Evolutionary conservation across 2,797 vertebrate genomes (phyloP).

Genomic region (Hirundo rustica): DNA sequence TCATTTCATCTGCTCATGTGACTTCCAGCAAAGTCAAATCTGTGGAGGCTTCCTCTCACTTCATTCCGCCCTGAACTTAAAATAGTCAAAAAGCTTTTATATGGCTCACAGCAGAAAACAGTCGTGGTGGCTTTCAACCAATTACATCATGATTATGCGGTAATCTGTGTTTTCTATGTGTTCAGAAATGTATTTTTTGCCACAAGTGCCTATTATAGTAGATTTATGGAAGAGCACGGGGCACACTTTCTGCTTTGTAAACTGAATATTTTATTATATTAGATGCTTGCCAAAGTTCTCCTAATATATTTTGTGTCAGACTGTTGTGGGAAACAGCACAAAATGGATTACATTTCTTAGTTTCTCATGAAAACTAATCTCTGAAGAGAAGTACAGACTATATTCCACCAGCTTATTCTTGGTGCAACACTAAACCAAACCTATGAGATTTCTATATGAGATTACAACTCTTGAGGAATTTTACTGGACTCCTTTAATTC

Average conservation of each 20-base stretch:
- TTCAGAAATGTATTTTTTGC: conserved; percentile 36
- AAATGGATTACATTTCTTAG: conserved; percentile 11
- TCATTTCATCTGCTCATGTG: conserved; percentile 63
- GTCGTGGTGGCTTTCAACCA: conserved; percentile 46
- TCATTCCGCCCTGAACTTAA: conserved; percentile 47
- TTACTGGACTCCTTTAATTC: background rate
- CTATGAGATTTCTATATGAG: background rate
- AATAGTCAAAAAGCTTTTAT: conserved; percentile 42
- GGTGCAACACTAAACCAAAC: background rate
- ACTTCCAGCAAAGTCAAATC: conserved; percentile 67
- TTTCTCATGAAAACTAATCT: conserved; percentile 39
- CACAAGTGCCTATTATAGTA: conserved; percentile 23
- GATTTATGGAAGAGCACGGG: conserved; percentile 33
- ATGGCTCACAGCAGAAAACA: conserved; percentile 40
- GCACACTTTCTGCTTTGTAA: conserved; percentile 43
- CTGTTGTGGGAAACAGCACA: conserved; percentile 27
- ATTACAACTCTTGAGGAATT: background rate
- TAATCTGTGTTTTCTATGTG: conserved; percentile 56
- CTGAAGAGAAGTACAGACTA: background rate
- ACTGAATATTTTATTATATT: conserved; percentile 49
- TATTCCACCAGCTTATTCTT: background rate
- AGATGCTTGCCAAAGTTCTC: conserved; percentile 37
- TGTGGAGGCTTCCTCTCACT: conserved; percentile 64
- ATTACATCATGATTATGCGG: conserved; percentile 51
- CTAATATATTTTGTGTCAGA: conserved; percentile 31